Percentiles rank a stretch among this genome's conserved stretches.
These are phyloP conservation scores for Priocnemis perturbator DNA, from an alignment of 2,888 invertebrate species.

Conservation along the genomic window DNA sequence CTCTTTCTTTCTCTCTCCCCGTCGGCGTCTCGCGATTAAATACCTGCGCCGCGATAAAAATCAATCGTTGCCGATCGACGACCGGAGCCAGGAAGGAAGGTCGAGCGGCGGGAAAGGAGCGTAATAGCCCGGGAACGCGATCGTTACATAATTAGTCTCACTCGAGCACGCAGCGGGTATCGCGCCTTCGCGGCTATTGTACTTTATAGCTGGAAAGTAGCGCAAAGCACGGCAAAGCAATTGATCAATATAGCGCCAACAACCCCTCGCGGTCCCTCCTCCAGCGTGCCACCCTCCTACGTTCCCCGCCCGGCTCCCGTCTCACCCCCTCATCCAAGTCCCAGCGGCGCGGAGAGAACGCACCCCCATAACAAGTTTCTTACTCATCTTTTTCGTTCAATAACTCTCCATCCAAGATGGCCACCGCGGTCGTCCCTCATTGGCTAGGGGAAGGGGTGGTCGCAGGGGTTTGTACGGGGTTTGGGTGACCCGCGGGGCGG, in stretches of 20 bases:
- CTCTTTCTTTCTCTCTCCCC: too few species aligned
- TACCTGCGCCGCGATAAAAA: too few species aligned
- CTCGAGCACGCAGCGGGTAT: slow-evolving; percentile 63
- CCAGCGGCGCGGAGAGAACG: slow-evolving; percentile 65
- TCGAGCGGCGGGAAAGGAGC: too few species aligned
- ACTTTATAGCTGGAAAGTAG: slow-evolving; percentile 71
- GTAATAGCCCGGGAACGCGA: slow-evolving; percentile 49
- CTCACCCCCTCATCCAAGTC: slow-evolving; percentile 42
- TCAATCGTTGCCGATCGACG: too few species aligned
- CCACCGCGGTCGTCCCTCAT: slow-evolving; percentile 76
- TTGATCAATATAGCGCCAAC: slow-evolving; percentile 75
- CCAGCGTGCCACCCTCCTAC: slow-evolving; percentile 47
- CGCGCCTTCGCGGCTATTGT: slow-evolving; percentile 60
- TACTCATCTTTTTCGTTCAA: slow-evolving; percentile 77
- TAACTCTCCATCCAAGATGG: slow-evolving; percentile 76
- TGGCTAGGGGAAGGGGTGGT: slow-evolving; percentile 75
- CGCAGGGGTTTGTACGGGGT: slow-evolving; percentile 65
- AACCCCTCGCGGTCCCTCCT: slow-evolving; percentile 55
- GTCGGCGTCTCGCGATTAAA: too few species aligned
- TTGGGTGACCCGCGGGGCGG: slow-evolving; percentile 58
- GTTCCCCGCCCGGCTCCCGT: slow-evolving; percentile 35
- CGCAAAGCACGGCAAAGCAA: slow-evolving; percentile 74
- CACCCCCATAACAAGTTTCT: slow-evolving; percentile 75
- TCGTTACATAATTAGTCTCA: slow-evolving; percentile 71
- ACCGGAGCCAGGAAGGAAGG: too few species aligned